These are phyloP conservation scores for Criorhina ranunculi DNA, from an alignment of 2,888 invertebrate genomes.

Conservation along the genomic window DNA sequence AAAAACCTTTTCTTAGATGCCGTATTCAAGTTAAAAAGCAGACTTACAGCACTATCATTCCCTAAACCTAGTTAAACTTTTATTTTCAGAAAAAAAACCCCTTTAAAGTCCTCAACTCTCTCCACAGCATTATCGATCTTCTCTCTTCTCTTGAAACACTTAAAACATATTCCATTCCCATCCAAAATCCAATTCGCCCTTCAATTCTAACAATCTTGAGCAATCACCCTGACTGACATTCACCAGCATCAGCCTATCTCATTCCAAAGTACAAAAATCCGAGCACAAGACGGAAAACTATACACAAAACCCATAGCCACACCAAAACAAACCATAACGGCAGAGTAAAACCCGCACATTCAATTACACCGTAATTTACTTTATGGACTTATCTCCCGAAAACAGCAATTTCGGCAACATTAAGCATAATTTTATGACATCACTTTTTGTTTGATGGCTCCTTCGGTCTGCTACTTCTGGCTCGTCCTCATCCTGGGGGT, in stretches of 20 bases:
- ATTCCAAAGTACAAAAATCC: conserved; percentile 13
- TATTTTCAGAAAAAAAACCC: background rate
- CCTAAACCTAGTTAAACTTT: too few relatives aligned
- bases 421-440: conserved; percentile 84
- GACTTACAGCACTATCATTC: too few relatives aligned
- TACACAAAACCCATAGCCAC: conserved; percentile 51
- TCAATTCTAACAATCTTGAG: conserved; percentile 68
- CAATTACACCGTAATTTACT: conserved; percentile 83
- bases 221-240: conserved; percentile 72
- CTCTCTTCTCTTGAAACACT: conserved; percentile 15
- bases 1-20: too few relatives aligned
- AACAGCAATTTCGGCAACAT: conserved; percentile 83
- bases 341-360: conserved; percentile 80
- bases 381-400: conserved; percentile 83
- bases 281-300: conserved; percentile 59
- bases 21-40: too few relatives aligned
- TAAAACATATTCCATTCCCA: conserved; percentile 26
- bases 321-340: conserved; percentile 75
- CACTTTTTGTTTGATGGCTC: conserved; percentile 80
- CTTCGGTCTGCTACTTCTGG: conserved; percentile 72
- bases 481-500: conserved; percentile 39
- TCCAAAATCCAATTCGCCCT: conserved; percentile 44
- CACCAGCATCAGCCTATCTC: conserved; percentile 44
- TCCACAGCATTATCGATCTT: conserved; percentile 31
- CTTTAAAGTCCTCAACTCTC: conserved; percentile 11